A percentile compares a stretch with the other conserved stretches of the same genome.
These are phyloP conservation scores for Ichneumoninae sp. DNA, from an alignment of 2,888 invertebrate genomes.

Conservation along the genomic window DNA sequence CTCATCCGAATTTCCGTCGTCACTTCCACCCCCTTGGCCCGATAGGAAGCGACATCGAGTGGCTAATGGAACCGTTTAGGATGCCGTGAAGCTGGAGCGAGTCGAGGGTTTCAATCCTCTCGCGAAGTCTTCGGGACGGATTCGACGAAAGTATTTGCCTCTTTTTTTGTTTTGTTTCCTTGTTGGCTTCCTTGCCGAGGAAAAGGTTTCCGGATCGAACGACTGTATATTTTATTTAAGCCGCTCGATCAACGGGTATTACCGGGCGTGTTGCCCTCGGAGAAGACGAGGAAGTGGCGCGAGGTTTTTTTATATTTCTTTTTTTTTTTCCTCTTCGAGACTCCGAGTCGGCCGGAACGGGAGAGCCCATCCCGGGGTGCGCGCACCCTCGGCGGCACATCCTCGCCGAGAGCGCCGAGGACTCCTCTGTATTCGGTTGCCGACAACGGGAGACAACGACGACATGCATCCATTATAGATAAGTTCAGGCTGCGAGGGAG, in stretches of 20 bases:
- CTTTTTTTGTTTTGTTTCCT: neutral
- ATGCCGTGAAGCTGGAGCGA: slow-evolving; percentile 16
- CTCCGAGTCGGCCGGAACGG: slow-evolving; percentile 39
- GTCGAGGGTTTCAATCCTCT: slow-evolving; percentile 9
- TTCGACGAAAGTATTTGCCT: slow-evolving; percentile 10
- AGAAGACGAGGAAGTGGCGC: slow-evolving; percentile 45
- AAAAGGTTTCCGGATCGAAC: slow-evolving; percentile 61
- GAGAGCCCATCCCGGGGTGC: slow-evolving; percentile 26
- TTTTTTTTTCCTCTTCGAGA: slow-evolving; percentile 46
- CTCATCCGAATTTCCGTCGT: slow-evolving; percentile 12
- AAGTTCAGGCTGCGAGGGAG: slow-evolving; percentile 59
- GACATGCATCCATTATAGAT: slow-evolving; percentile 71
- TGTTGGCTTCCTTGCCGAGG: slow-evolving; percentile 10
- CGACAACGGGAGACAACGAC: slow-evolving; percentile 61
- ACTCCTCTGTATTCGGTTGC: slow-evolving; percentile 56
- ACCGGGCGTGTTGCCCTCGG: slow-evolving; percentile 52
- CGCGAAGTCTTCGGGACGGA: slow-evolving; percentile 14
- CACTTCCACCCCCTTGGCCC: slow-evolving; percentile 14
- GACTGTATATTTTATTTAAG: slow-evolving; percentile 70
- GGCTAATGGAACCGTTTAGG: slow-evolving; percentile 67
- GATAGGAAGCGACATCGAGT: slow-evolving; percentile 16
- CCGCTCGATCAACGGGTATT: slow-evolving; percentile 69
- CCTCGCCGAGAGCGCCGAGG: slow-evolving; percentile 45
- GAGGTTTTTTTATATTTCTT: slow-evolving; percentile 35
- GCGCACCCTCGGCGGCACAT: slow-evolving; percentile 46